Evolutionary conservation across 2,888 invertebrate genomes (phyloP), one percentile per base, ranked within the genome.

Genomic region (Chydorus sphaericus): DNA sequence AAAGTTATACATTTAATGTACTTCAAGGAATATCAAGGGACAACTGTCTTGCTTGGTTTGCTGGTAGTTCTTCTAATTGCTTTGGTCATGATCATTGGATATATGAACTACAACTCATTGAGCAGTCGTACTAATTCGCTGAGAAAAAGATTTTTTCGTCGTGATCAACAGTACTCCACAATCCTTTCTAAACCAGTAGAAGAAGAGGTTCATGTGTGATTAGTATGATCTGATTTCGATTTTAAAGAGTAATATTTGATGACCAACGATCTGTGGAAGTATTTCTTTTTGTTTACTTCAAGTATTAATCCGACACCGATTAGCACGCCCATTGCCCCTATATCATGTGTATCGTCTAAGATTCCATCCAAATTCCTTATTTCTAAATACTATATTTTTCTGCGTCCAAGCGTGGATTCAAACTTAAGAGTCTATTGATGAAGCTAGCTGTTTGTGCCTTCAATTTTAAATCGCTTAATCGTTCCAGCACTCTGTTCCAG

Each of bases 111-210:
- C 59, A 73, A 75, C 57, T 73, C 74, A 59, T 69, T 83, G 48
- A 74, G 74, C 60, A 72, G 71, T 58, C 76, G 75, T 66, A 71
- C 80, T 38, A 73, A 73, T 30, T 81, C 82, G 1, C 71, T 82
- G 30, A 71, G 82, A 49, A 78, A 81, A 61, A 76, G 77, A 55
- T 77, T 82, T 37, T 75, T 79, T 36, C 76, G 80, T 65, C 81
- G 82, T 66, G 83, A 83, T 36, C 44, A n/a, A n/a, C 81, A 82
- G 60, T 84, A 84, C 63, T 82, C 82, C 1, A 80, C 81, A 8
- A 83, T 84, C 16, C 55, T 57, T 62, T 76, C 76, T 58, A 77
- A 77, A 61, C 75, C 74, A 60, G 78, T 79, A 58, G 73, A 66
- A 30, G 68, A 70, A 53, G 73, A 73, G 61, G 68, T 68, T 61